These are phyloP conservation scores for Drosophila paulistorum DNA, from an alignment of 1,140 invertebrate species.

Conservation along the genomic window DNA sequence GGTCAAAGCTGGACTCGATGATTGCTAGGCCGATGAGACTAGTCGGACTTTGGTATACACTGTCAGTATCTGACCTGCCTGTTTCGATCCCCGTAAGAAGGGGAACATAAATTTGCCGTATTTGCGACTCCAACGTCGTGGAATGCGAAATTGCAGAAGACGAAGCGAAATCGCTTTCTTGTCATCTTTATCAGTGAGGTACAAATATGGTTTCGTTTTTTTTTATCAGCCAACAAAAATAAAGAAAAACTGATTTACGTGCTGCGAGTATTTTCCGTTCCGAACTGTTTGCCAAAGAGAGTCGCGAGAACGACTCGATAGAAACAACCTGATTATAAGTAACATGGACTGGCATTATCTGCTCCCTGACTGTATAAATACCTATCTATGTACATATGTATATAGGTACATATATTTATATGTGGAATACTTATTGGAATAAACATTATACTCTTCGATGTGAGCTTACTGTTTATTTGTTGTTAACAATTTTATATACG, in stretches of 20 bases:
- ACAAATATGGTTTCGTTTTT: constrained; percentile 36
- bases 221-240: constrained; percentile 43
- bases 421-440: neutral
- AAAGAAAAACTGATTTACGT: constrained; percentile 46
- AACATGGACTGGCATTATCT: neutral
- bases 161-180: constrained; percentile 17
- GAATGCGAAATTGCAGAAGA: neutral
- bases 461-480: constrained; percentile 33
- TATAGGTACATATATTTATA: neutral
- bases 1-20: too few species aligned
- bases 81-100: too few species aligned
- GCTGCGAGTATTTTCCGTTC: constrained; percentile 25
- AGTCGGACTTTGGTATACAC: too few species aligned
- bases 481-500: constrained; percentile 48
- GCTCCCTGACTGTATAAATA: neutral
- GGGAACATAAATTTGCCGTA: too few species aligned
- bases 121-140: neutral
- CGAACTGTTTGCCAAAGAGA: constrained; percentile 7
- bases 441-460: constrained; percentile 14
- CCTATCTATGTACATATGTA: constrained; percentile 4
- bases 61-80: too few species aligned
- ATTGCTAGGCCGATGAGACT: too few species aligned
- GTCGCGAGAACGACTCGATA: neutral
- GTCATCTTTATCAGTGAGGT: constrained; percentile 39
- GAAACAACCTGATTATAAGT: constrained; percentile 2